Evolutionary conservation across 1,140 invertebrate genomes (phyloP), one percentile per base, ranked within the genome.

Genomic region (Tachypleus tridentatus): DNA sequence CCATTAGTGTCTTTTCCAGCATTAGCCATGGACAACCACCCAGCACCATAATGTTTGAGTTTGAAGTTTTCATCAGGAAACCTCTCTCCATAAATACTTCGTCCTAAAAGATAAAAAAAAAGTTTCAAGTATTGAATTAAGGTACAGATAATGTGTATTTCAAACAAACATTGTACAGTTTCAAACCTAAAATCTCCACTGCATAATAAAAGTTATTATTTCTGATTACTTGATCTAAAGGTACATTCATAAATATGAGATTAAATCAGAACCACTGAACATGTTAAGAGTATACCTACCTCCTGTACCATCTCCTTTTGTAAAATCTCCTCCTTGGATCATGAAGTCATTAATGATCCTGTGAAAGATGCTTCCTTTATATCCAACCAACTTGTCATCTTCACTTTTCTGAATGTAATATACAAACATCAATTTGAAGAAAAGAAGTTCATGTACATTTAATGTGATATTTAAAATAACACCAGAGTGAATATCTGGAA

Each of bases 21-120:
- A 80, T 98, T 98, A 1, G 95, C 95, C 96, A 98, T 98, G 56
- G 91, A 93, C 6, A 98, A 76, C 79, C 93, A 75, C 72, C 96
- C 95, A 10, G 93, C 82, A 10, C 85, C 84, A 69, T 85, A 86
- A 73, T 97, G 95, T 72, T 89, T 87, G 8, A 97, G 81, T 62
- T 86, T 86, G 74, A 98, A 90, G 75, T 93, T 94, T 78, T 99
- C 97, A 79, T 99, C 95, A 49, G 83, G 84, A 77, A 98, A 98
- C 79, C 94, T 95, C 69, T 84, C 83, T 29, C 95, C 95, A 72
- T 95, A 97, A 77, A 97, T 97, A 70, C 92, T 96, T 56, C 82
- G 82, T 65, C 93, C 89, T 90, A 70, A 62, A 75, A 70, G 64
- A 61, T 52, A 4, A 65, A 51, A 10, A 29, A 29, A 58, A 29